These are phyloP conservation scores for Platypus cylindrus DNA, from an alignment of 2,888 invertebrate species.

Conservation along the genomic window DNA sequence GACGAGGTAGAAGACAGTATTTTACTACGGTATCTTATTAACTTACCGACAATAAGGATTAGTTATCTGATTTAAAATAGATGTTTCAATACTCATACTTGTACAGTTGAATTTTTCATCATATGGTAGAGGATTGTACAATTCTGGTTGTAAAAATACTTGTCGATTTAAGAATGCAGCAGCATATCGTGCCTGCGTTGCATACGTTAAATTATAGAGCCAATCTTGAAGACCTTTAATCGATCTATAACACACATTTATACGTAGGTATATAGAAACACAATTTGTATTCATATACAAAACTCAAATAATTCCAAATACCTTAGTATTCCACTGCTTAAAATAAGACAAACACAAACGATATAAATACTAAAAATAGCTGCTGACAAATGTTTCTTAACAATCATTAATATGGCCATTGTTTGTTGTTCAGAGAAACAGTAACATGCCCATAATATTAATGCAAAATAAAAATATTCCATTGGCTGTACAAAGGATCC, in stretches of 20 bases:
- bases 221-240: conserved; percentile 69
- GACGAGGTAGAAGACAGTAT: too few species aligned
- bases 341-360: conserved; percentile 53
- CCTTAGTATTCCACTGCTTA: conserved; percentile 71
- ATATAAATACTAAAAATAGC: conserved; percentile 70
- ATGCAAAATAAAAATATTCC: conserved; percentile 54
- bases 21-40: too few species aligned
- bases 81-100: conserved; percentile 41
- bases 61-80: conserved; percentile 35
- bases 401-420: conserved; percentile 66
- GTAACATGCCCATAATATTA: conserved; percentile 74
- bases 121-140: conserved; percentile 38
- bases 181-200: conserved; percentile 68
- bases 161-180: conserved; percentile 62
- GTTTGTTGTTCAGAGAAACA: conserved; percentile 77
- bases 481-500: conserved; percentile 42
- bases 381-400: conserved; percentile 65
- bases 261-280: background rate
- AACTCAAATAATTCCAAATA: too few species aligned
- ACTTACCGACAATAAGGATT: conserved; percentile 51
- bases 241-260: conserved; percentile 46
- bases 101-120: conserved; percentile 44
- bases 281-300: conserved; percentile 1
- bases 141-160: conserved; percentile 46
- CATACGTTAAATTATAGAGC: conserved; percentile 67